phyloP scores from a whole-genome alignment of 2,888 invertebrate genomes.

The Drosophila prostipennis region DNA sequence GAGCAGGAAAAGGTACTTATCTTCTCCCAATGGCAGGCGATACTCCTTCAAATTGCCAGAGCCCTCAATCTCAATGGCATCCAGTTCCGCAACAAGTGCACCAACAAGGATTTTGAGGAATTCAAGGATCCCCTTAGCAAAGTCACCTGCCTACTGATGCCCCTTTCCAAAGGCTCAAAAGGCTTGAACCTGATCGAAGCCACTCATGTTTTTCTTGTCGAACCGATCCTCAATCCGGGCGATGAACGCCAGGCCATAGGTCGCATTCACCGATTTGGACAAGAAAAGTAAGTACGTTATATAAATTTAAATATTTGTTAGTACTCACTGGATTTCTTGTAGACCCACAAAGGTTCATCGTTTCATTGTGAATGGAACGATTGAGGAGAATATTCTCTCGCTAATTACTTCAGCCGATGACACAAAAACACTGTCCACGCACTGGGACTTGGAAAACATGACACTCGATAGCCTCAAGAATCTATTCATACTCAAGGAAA shows the following conservation, averaged over 20 bases:
- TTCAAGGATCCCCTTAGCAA: constrained; percentile 85
- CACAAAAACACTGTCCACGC: constrained; percentile 69
- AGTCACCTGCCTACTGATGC: constrained; percentile 88
- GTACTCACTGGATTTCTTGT: not conserved
- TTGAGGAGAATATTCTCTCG: constrained; percentile 88
- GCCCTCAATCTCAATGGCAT: constrained; percentile 78
- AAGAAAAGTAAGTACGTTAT: constrained; percentile 86
- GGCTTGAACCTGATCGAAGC: constrained; percentile 92
- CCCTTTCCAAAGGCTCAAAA: constrained; percentile 89
- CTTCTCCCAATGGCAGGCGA: constrained; percentile 87
- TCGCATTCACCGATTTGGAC: constrained; percentile 91
- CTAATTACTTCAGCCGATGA: constrained; percentile 80
- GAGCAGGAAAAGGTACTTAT: constrained; percentile 87
- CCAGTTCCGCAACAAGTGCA: constrained; percentile 77
- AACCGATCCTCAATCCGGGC: constrained; percentile 90
- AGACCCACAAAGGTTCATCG: constrained; percentile 88
- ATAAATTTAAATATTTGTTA: not conserved
- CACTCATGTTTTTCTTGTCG: constrained; percentile 90
- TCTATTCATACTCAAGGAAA: constrained; percentile 63
- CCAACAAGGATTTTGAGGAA: constrained; percentile 80
- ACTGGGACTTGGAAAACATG: constrained; percentile 80
- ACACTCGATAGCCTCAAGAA: constrained; percentile 66
- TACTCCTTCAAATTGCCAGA: constrained; percentile 73
- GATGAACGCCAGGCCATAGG: constrained; percentile 92
- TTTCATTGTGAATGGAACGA: constrained; percentile 88